These are phyloP conservation scores for Amyelois transitella DNA, from an alignment of 1,140 invertebrate species.

Conservation along the genomic window DNA sequence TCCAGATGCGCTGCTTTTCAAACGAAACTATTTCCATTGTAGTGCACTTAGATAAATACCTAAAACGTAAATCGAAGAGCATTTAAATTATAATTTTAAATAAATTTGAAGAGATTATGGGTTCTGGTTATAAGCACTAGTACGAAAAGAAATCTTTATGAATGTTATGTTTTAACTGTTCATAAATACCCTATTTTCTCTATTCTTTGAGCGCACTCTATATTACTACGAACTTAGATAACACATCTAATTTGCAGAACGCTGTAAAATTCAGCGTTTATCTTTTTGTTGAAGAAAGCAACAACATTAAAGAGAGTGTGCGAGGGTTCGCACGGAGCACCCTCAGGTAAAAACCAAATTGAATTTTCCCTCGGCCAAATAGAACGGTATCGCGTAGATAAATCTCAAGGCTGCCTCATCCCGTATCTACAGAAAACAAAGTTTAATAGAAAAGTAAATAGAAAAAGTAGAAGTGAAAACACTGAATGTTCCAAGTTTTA, in stretches of 20 bases:
- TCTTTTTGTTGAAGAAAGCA: slow-evolving; percentile 30
- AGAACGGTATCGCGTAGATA: slow-evolving; percentile 64
- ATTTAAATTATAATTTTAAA: too few species aligned
- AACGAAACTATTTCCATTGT: background rate
- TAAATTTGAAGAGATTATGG: too few species aligned
- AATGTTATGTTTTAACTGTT: too few species aligned
- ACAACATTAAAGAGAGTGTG: slow-evolving; percentile 44
- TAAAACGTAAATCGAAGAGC: too few species aligned
- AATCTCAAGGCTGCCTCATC: slow-evolving; percentile 55
- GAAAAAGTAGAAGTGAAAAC: slow-evolving; percentile 56
- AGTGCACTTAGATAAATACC: background rate
- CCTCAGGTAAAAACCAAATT: slow-evolving; percentile 66
- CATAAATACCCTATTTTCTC: too few species aligned
- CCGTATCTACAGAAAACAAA: slow-evolving; percentile 54
- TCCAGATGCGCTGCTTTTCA: background rate
- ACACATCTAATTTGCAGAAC: slow-evolving; percentile 16
- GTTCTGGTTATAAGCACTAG: too few species aligned
- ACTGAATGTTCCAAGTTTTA: slow-evolving; percentile 55
- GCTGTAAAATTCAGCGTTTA: slow-evolving; percentile 30
- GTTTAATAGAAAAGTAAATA: slow-evolving; percentile 70
- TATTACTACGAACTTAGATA: background rate
- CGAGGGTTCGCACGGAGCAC: slow-evolving; percentile 36
- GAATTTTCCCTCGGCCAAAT: slow-evolving; percentile 59
- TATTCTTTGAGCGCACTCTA: too few species aligned
- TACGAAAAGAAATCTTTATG: too few species aligned